Percentiles rank a stretch among this genome's conserved stretches.
Conservation (phyloP, 2,797 vertebrate genomes). For the Cottoperca gobio region DNA sequence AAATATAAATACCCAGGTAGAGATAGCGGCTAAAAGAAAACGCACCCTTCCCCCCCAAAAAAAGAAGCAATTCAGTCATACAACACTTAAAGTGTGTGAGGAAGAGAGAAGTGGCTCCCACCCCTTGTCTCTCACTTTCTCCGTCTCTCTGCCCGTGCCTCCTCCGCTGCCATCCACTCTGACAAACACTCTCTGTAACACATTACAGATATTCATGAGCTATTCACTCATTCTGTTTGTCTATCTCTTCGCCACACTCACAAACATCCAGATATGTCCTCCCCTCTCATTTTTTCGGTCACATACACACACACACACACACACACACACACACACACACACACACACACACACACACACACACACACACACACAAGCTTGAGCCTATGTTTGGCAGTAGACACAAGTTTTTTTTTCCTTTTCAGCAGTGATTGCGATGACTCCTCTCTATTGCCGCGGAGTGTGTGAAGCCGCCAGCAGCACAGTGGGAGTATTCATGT, state of each 20-base stretch:
- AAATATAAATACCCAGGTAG: slow-evolving; percentile 12
- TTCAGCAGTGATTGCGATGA: slow-evolving; percentile 38
- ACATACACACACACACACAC: background rate
- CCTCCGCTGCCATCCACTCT: slow-evolving; percentile 19
- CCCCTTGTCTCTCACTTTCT: slow-evolving; percentile 32
- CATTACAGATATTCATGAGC: slow-evolving; percentile 70
- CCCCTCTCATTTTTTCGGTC: slow-evolving; percentile 12
- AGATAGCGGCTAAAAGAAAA: slow-evolving; percentile 37
- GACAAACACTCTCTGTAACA: slow-evolving; percentile 54
- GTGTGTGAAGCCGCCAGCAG: slow-evolving; percentile 40
- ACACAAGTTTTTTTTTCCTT: slow-evolving; percentile 42
- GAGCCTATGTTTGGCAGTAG: slow-evolving; percentile 50
- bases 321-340: background rate
- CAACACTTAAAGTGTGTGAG: slow-evolving; percentile 25
- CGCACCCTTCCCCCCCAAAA: background rate
- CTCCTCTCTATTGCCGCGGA: slow-evolving; percentile 37
- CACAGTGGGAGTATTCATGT: slow-evolving; percentile 63
- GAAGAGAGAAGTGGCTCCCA: slow-evolving; percentile 2
- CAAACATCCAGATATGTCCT: slow-evolving; percentile 54
- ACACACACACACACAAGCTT: background rate
- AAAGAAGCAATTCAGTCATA: background rate
- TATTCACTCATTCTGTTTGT: slow-evolving; percentile 55
- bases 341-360: background rate
- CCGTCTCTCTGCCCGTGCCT: slow-evolving; percentile 4
- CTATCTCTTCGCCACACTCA: slow-evolving; percentile 38